Conservation (phyloP, 2,797 vertebrate species). For the Cossypha heuglini region DNA sequence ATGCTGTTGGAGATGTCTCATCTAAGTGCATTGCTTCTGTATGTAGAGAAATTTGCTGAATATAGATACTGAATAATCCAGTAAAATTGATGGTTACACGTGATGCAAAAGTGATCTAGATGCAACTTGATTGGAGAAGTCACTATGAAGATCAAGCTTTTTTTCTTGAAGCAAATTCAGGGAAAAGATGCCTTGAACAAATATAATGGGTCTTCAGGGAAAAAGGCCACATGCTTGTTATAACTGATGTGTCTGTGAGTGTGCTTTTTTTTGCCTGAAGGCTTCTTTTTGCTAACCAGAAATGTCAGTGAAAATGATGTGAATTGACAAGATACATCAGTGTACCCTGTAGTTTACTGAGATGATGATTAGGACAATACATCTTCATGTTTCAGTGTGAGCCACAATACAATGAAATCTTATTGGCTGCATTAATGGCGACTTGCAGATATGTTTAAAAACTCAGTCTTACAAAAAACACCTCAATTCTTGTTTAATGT, state of each 20-base stretch:
- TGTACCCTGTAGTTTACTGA: neutral
- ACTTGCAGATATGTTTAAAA: neutral
- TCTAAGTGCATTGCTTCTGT: neutral
- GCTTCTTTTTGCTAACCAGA: neutral
- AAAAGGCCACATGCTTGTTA: conserved; percentile 17
- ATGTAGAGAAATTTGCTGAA: neutral
- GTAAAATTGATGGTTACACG: neutral
- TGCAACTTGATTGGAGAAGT: neutral
- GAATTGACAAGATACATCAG: conserved; percentile 47
- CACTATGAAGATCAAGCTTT: neutral
- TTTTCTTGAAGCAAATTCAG: neutral
- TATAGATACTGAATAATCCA: neutral
- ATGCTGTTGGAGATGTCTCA: neutral
- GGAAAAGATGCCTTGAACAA: neutral
- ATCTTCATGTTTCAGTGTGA: neutral
- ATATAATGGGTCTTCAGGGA: neutral
- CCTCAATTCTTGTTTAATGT: neutral
- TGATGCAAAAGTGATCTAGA: neutral
- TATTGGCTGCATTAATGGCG: neutral
- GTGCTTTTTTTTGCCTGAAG: conserved; percentile 35
- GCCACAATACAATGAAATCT: neutral
- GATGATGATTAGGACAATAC: conserved; percentile 1
- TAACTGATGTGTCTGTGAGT: neutral
- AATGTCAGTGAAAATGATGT: conserved; percentile 53
- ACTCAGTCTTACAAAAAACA: neutral